These are phyloP conservation scores for Hypselothyrea guttata DNA, from an alignment of 2,888 invertebrate species.

Conservation along the genomic window DNA sequence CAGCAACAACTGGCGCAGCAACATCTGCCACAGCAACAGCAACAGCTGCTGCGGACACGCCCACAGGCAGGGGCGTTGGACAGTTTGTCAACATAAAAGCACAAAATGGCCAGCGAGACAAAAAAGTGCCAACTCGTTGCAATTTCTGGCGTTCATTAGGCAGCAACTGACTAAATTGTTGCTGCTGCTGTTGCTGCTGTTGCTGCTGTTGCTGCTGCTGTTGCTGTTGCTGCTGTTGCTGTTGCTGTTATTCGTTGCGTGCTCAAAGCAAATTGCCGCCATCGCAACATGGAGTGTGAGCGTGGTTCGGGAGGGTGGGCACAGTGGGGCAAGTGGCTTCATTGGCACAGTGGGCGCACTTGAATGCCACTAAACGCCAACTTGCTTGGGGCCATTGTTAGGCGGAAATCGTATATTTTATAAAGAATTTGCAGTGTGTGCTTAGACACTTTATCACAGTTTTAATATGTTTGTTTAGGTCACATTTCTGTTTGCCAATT, in stretches of 20 bases:
- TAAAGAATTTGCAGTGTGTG: no score
- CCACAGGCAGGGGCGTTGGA: conserved; percentile 20
- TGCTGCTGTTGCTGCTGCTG: neutral
- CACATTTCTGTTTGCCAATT: no score
- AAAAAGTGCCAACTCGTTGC: neutral
- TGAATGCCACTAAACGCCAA: no score
- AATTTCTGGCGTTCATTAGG: conserved; percentile 8
- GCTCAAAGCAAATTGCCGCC: conserved; percentile 4
- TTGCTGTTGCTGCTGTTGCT: no score
- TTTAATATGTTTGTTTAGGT: no score
- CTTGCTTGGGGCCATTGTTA: no score
- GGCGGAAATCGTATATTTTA: no score
- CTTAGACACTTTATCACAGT: neutral
- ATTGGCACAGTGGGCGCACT: no score
- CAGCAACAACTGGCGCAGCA: conserved; percentile 8
- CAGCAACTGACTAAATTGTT: conserved; percentile 11
- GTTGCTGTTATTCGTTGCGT: neutral
- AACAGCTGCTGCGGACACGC: conserved; percentile 36
- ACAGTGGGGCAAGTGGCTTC: neutral
- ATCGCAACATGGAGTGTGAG: neutral
- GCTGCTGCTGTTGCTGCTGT: conserved; percentile 1
- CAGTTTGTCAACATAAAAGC: conserved; percentile 27
- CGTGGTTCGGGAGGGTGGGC: neutral
- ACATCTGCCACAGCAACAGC: conserved; percentile 12
- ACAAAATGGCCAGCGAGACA: neutral